Percentiles rank a stretch among this genome's conserved stretches.
Conservation (phyloP, 2,888 invertebrate genomes). For the Girardia tigrina region DNA sequence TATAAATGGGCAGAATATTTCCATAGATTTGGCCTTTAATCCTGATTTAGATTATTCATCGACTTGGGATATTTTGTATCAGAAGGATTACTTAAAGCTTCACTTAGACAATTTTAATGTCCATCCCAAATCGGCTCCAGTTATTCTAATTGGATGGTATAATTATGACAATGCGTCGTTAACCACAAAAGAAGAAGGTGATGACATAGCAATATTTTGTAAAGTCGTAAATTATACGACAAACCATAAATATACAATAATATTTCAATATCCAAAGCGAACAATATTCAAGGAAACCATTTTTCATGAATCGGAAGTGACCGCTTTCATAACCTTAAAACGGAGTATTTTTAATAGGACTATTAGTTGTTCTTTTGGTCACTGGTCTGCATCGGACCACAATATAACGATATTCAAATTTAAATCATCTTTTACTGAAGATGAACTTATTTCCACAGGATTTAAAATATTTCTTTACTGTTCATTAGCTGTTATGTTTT, state of each 20-base stretch:
- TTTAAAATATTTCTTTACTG: background rate
- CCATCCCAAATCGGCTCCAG: no score
- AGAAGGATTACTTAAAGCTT: background rate
- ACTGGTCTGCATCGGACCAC: background rate
- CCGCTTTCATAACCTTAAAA: background rate
- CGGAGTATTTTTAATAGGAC: background rate
- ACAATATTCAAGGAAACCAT: background rate
- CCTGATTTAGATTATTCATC: background rate
- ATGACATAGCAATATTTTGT: background rate
- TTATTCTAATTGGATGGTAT: background rate
- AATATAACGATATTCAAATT: background rate
- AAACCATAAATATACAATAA: background rate
- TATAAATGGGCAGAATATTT: background rate
- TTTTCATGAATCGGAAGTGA: background rate
- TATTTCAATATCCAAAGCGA: background rate
- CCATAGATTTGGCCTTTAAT: background rate
- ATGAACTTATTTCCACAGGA: background rate
- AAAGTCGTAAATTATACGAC: background rate
- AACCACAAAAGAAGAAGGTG: background rate
- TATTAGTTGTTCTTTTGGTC: background rate
- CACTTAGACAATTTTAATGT: background rate
- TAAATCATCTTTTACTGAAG: background rate
- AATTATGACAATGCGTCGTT: no score
- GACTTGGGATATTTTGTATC: background rate
- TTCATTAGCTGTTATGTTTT: background rate